These are phyloP conservation scores for Mormyrops attenuatus DNA, from an alignment of 2,797 vertebrate genomes.

Conservation along the genomic window DNA sequence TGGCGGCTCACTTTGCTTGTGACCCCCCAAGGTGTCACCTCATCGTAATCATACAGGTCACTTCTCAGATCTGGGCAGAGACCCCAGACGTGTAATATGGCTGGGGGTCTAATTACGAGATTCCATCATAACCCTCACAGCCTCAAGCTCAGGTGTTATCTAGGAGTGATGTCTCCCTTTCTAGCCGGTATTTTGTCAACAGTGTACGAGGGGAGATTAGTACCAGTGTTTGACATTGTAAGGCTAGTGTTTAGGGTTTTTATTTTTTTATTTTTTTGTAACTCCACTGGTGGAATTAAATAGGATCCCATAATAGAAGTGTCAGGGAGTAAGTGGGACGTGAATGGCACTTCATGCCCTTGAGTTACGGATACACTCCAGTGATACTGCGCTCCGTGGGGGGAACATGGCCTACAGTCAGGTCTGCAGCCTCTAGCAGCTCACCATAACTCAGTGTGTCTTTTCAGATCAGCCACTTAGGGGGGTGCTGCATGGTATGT, in stretches of 20 bases:
- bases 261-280: not conserved
- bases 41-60: not conserved
- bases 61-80: not conserved
- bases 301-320: constrained; percentile 12
- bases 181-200: not conserved
- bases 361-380: constrained; percentile 13
- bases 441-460: not conserved
- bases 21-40: not conserved
- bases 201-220: not conserved
- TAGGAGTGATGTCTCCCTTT: not conserved
- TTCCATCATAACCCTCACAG: not conserved
- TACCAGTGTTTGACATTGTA: constrained; percentile 12
- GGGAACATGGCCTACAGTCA: not conserved
- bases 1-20: not conserved
- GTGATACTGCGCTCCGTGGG: not conserved
- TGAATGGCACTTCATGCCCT: constrained; percentile 16
- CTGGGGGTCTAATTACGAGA: constrained; percentile 4
- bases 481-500: not conserved
- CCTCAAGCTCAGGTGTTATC: not conserved
- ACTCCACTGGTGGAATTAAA: constrained; percentile 12
- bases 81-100: not conserved
- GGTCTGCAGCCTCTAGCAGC: not conserved
- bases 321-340: constrained; percentile 16
- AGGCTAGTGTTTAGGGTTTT: not conserved
- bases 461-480: not conserved